Base-by-base conservation (phyloP, 2,113 vertebrate species). In the Halichoerus grypus region DNA sequence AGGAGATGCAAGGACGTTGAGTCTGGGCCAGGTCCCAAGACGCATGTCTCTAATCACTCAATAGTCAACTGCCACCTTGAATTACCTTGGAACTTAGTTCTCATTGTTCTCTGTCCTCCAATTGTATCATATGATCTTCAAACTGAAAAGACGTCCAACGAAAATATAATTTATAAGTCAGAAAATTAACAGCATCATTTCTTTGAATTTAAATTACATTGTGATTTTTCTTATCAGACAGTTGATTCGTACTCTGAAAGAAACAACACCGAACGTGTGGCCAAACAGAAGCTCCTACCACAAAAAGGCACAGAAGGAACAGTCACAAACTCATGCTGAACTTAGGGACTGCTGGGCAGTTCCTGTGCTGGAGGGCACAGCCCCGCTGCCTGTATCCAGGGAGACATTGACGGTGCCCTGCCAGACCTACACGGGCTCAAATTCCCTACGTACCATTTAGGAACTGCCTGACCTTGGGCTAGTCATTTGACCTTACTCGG, bases 181-280 rank as follows among this genome's bases (percentile, higher is more conserved):
- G 77, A 14, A 65, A 69, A 91, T 31, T 13, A 63, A 55, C 19
- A 49, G 49, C 7, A 6, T 6, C 22, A 0, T 74, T 95, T 95
- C 83, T 82, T 72, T 55, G 87, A 81, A 97, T 89, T 95, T 93
- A 36, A 49, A 80, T 95, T n/a, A n/a, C 3, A 26, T n/a, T 91
- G 67, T 49, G 55, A 76, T 31, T 85, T 89, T 91, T 59, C 53
- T 49, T 76, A 65, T 59, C 63, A 22, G 87, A 89, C 10, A 55
- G 46, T 61, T 39, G 11, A n/a, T n/a, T 63, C 12, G 18, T 63
- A 59, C 22, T 74, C 71, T 33, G 26, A 91, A 24, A 71, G 24
- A 74, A 82, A 93, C 13, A 89, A 77, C 87, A 39, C 26, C 71
- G 63, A 91, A 42, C n/a, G 24, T 21, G n/a, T n/a, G 65, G 57